phyloP scores from a whole-genome alignment of 2,888 invertebrate species.

The Catocala fraxini region DNA sequence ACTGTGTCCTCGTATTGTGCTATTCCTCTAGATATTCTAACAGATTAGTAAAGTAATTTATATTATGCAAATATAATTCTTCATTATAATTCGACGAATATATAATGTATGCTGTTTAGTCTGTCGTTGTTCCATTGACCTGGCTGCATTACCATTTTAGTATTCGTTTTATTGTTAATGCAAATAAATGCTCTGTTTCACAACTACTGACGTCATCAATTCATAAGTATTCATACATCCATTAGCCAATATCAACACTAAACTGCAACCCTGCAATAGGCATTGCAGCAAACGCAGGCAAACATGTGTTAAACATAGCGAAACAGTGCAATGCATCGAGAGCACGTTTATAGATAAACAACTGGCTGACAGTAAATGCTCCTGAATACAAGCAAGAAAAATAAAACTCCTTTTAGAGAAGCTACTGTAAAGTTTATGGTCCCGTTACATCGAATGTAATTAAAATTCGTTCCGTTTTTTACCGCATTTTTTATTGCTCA shows the following conservation, averaged over 20 bases:
- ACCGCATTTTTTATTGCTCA: conserved; percentile 46
- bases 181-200: not conserved
- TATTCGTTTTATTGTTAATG: not conserved
- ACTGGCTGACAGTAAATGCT: conserved; percentile 31
- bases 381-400: conserved; percentile 24
- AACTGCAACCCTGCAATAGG: too few relatives aligned
- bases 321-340: conserved; percentile 4
- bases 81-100: conserved; percentile 5
- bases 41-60: conserved; percentile 5
- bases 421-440: conserved; percentile 49
- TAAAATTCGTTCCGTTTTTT: conserved; percentile 53
- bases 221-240: not conserved
- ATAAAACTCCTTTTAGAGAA: conserved; percentile 49
- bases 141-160: conserved; percentile 5
- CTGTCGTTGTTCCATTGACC: conserved; percentile 4
- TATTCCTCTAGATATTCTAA: conserved; percentile 10
- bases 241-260: not conserved
- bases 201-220: not conserved
- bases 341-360: conserved; percentile 33
- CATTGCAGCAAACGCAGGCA: not conserved
- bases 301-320: not conserved
- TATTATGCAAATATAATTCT: not conserved
- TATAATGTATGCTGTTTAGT: conserved; percentile 1
- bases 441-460: conserved; percentile 50
- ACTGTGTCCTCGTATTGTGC: conserved; percentile 20